Evolutionary conservation across 2,888 invertebrate genomes (phyloP), one percentile per base, ranked within the genome.

Genomic region (Mactromeris polynyma): DNA sequence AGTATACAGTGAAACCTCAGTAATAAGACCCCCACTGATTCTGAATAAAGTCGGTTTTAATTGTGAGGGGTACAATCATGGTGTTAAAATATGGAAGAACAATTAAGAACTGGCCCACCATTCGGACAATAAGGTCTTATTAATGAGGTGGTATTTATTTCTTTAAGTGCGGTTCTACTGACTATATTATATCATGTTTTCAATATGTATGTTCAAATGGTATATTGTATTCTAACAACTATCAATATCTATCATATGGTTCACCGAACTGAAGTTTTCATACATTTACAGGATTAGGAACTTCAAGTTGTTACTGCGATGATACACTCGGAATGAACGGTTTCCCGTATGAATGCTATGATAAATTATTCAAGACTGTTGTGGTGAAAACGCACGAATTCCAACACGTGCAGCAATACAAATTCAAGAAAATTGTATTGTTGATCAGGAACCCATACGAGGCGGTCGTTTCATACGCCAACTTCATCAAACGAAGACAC

Each of bases 381-480:
- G 81, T 86, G 17, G 86, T 86, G 17, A 81, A 73, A 33, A 81
- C 86, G 7, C 86, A 86, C n/a, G 73, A 86, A n/a, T n/a, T 38
- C 4, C 33, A 38, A 17, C 77, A 81, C 2, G 26, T 69, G 38
- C 21, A 73, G 17, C 1, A 33, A 33, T 36, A 58, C 31, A 58
- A 79, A 17, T 86, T 81, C 81, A 54, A 33, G 21, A 86, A 81
- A 17, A 46, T 81, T 21, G 77, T 85, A 19, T 19, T 73, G 31
- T 36, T 73, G 33, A 73, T 73, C 17, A 73, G 73, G 36, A 73
- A 73, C 36, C 73, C 73, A 11, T 73, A 73, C 36, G 73, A 73
- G 1, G 73, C 73, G 31, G 17, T 73, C 36, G 14, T 73, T 2
- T 73, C 73, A 73, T 36, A 73, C 2, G 73, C 73, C 73, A 73